These are phyloP conservation scores for Coelinius sp. DNA, from an alignment of 2,888 invertebrate genomes.

Conservation along the genomic window DNA sequence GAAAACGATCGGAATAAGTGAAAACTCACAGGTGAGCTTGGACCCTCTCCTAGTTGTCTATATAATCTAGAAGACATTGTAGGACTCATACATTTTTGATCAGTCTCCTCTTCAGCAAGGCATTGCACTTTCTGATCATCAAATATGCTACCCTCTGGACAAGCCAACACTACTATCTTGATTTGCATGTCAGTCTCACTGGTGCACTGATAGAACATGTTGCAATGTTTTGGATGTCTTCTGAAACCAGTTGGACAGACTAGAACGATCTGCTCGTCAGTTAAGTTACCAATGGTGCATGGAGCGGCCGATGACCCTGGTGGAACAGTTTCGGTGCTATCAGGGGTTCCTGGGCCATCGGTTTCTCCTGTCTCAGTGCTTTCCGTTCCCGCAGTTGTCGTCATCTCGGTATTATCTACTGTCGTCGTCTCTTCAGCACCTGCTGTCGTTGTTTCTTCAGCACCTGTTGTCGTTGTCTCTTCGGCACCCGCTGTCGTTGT, in stretches of 20 bases:
- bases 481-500: conserved; percentile 35
- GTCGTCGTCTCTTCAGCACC: conserved; percentile 52
- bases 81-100: conserved; percentile 74
- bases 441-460: conserved; percentile 52
- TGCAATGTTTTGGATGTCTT: conserved; percentile 87
- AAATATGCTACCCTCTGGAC: conserved; percentile 84
- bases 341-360: conserved; percentile 13
- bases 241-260: conserved; percentile 86
- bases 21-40: conserved; percentile 76
- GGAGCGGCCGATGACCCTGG: conserved; percentile 47
- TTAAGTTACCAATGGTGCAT: conserved; percentile 71
- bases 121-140: conserved; percentile 83
- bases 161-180: conserved; percentile 82
- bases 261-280: conserved; percentile 80
- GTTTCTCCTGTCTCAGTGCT: neutral
- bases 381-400: conserved; percentile 13
- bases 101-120: conserved; percentile 76
- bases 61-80: conserved; percentile 74
- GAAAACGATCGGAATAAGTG: no score
- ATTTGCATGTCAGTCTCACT: conserved; percentile 78
- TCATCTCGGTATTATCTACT: neutral
- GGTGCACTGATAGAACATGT: conserved; percentile 88
- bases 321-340: neutral
- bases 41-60: conserved; percentile 72
- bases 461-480: conserved; percentile 38